phyloP scores from a whole-genome alignment of 2,797 vertebrate genomes.

The Discoglossus pictus region DNA sequence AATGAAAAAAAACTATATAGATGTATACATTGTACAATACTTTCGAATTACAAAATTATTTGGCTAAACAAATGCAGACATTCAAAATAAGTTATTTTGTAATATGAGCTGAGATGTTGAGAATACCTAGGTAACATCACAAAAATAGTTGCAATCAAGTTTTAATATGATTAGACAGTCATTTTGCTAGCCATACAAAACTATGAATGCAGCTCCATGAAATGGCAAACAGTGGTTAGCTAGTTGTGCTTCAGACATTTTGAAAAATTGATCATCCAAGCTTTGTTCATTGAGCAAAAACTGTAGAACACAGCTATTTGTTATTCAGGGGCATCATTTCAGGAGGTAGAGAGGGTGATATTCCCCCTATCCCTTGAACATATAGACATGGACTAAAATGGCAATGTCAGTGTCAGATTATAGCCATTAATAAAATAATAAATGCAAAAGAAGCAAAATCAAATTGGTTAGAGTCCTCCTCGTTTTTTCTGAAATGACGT shows the following conservation, averaged over 20 bases:
- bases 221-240: conserved; percentile 54
- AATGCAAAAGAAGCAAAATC: background rate
- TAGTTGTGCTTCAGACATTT: conserved; percentile 73
- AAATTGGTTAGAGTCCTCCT: conserved; percentile 1
- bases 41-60: conserved; percentile 56
- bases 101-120: conserved; percentile 58
- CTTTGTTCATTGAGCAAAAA: conserved; percentile 55
- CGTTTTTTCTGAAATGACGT: conserved; percentile 32
- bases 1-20: conserved; percentile 47
- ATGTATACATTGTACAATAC: conserved; percentile 60
- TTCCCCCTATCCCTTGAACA: background rate
- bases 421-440: conserved; percentile 2
- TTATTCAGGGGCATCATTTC: conserved; percentile 27
- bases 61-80: conserved; percentile 62
- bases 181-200: conserved; percentile 52
- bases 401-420: conserved; percentile 12
- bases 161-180: conserved; percentile 48
- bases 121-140: conserved; percentile 52
- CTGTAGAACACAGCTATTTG: conserved; percentile 61
- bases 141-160: conserved; percentile 53
- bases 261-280: conserved; percentile 60
- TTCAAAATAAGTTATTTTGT: conserved; percentile 59
- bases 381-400: background rate
- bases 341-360: background rate
- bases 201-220: conserved; percentile 41